Conservation (phyloP, 2,797 vertebrate species). For the Crax fasciolata region DNA sequence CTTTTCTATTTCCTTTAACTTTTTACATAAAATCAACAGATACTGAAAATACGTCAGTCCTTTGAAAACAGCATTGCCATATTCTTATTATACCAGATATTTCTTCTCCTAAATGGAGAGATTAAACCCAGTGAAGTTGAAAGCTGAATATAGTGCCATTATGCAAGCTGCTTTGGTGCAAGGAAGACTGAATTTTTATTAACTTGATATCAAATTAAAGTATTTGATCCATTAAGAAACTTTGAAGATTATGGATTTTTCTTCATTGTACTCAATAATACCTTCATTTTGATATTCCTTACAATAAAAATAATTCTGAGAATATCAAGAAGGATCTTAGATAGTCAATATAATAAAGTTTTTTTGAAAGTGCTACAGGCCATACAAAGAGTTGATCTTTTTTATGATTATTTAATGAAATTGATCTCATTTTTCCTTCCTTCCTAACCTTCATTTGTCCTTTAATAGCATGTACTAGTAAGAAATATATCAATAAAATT, state of each 20-base stretch:
- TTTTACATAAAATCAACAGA: background rate
- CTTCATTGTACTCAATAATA: background rate
- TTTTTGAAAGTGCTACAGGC: background rate
- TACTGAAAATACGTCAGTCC: slow-evolving; percentile 24
- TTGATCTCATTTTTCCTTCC: background rate
- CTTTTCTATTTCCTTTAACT: background rate
- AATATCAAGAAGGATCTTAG: background rate
- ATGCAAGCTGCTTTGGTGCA: slow-evolving; percentile 12
- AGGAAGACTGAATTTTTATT: slow-evolving; percentile 13
- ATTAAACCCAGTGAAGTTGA: slow-evolving; percentile 12
- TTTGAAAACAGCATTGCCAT: background rate
- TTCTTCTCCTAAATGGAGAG: slow-evolving; percentile 30
- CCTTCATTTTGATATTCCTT: background rate
- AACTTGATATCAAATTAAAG: slow-evolving; percentile 31
- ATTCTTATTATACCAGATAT: slow-evolving; percentile 14
- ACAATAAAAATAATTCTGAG: background rate
- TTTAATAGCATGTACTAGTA: background rate
- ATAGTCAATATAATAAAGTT: background rate
- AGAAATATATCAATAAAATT: background rate
- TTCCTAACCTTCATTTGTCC: background rate
- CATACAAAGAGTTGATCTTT: background rate
- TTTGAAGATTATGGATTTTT: slow-evolving; percentile 12
- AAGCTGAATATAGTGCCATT: background rate
- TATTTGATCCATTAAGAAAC: slow-evolving; percentile 18
- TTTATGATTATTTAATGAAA: background rate